Evolutionary conservation across 2,888 invertebrate species (phyloP).

Genomic region (Mesorhabditis belari): DNA sequence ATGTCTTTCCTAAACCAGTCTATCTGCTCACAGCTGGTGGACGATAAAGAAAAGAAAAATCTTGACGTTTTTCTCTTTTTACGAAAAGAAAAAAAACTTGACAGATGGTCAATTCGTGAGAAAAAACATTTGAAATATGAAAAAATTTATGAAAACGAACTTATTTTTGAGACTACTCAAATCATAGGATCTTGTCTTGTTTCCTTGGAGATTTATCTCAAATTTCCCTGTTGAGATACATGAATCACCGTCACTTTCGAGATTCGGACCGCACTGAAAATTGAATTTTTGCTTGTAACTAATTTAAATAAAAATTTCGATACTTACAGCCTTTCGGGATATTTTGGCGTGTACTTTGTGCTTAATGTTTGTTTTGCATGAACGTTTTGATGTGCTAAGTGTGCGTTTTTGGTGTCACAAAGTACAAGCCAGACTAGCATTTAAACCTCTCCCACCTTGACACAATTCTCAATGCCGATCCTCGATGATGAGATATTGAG

Average conservation of each 20-base stretch:
- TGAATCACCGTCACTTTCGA: constrained; percentile 29
- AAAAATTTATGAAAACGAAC: too few relatives aligned
- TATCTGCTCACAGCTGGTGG: too few relatives aligned
- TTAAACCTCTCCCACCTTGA: constrained; percentile 14
- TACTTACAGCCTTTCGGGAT: too few relatives aligned
- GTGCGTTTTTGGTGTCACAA: constrained; percentile 1
- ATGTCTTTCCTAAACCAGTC: too few relatives aligned
- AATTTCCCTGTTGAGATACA: constrained; percentile 54
- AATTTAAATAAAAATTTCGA: too few relatives aligned
- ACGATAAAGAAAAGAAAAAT: too few relatives aligned
- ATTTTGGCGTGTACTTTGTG: too few relatives aligned
- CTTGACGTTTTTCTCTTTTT: too few relatives aligned
- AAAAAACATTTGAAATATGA: neutral
- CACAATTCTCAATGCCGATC: constrained; percentile 21
- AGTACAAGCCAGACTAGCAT: neutral
- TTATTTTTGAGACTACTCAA: constrained; percentile 18
- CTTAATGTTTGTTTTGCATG: neutral
- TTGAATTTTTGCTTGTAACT: too few relatives aligned
- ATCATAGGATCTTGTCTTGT: constrained; percentile 34
- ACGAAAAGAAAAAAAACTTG: neutral
- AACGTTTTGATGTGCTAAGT: too few relatives aligned
- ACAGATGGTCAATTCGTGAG: neutral
- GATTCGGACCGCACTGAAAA: constrained; percentile 35
- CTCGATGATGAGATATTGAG: constrained; percentile 34
- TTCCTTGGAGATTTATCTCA: constrained; percentile 9